phyloP scores from a whole-genome alignment of 2,797 vertebrate species.

The Microctenopoma stevenorrisi region DNA sequence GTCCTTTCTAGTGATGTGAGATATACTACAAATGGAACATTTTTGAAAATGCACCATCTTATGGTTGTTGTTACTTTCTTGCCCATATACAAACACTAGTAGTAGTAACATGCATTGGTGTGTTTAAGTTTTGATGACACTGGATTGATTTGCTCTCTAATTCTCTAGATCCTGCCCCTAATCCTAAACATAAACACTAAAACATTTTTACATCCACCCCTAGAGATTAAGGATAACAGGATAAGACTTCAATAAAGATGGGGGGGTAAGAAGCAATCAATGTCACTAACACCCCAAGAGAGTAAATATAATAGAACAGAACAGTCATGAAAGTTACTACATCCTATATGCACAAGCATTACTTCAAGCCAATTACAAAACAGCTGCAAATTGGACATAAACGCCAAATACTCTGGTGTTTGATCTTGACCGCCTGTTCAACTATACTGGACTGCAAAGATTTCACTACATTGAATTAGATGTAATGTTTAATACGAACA shows the following conservation, averaged over 20 bases:
- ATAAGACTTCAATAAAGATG: slow-evolving; percentile 18
- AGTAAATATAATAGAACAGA: background rate
- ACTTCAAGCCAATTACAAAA: slow-evolving; percentile 4
- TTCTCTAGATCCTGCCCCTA: slow-evolving; percentile 15
- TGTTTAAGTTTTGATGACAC: background rate
- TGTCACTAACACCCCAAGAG: slow-evolving; percentile 8
- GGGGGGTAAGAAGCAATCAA: slow-evolving; percentile 15
- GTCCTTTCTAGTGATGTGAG: too few relatives aligned
- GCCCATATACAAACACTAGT: background rate
- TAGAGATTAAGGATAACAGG: slow-evolving; percentile 16
- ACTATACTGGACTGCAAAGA: slow-evolving; percentile 26
- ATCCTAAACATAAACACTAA: slow-evolving; percentile 30
- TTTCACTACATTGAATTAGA: slow-evolving; percentile 40
- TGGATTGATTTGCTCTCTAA: slow-evolving; percentile 26
- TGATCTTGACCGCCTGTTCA: slow-evolving; percentile 27
- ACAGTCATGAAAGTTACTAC: background rate
- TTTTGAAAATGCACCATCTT: background rate
- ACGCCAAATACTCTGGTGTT: slow-evolving; percentile 34
- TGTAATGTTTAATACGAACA: slow-evolving; percentile 18
- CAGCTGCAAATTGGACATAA: slow-evolving; percentile 35
- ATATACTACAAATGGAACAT: too few relatives aligned
- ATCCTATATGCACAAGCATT: slow-evolving; percentile 12
- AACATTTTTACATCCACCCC: slow-evolving; percentile 1
- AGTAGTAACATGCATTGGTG: background rate
- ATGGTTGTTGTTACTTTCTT: background rate